Evolutionary conservation across 2,113 vertebrate species (phyloP).

Genomic region (Ictalurus furcatus): DNA sequence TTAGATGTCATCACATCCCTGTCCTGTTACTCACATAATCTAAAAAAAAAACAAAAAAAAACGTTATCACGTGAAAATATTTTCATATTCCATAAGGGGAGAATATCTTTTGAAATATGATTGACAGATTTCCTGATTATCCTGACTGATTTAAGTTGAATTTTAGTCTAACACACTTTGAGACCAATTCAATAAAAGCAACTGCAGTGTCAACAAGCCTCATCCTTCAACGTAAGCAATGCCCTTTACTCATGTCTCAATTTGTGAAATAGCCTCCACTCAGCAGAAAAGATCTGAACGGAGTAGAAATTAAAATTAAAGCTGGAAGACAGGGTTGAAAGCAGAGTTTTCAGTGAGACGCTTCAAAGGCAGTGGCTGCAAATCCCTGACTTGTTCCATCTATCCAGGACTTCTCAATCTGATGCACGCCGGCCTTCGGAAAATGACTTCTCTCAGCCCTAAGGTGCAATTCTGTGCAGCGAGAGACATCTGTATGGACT

Average conservation of each 20-base stretch:
- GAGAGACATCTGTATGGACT: slow-evolving; percentile 68
- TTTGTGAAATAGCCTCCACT: slow-evolving; percentile 36
- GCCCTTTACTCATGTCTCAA: slow-evolving; percentile 1
- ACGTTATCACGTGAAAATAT: neutral
- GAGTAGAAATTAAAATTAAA: slow-evolving; percentile 46
- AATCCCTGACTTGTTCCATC: slow-evolving; percentile 31
- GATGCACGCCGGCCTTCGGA: slow-evolving; percentile 57
- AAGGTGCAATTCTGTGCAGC: slow-evolving; percentile 64
- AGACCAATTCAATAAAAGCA: slow-evolving; percentile 13
- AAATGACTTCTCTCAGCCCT: slow-evolving; percentile 66
- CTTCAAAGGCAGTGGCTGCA: slow-evolving; percentile 57
- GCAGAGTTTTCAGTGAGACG: slow-evolving; percentile 50
- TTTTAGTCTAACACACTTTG: neutral
- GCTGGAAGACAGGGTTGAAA: slow-evolving; percentile 34
- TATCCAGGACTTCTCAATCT: slow-evolving; percentile 43
- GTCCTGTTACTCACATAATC: neutral
- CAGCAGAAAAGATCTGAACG: slow-evolving; percentile 38
- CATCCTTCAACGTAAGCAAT: slow-evolving; percentile 3
- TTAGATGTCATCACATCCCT: neutral
- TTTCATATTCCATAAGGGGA: neutral
- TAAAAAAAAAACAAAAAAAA: neutral
- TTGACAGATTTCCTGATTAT: neutral
- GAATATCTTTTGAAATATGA: neutral
- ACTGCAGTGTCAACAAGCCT: slow-evolving; percentile 21
- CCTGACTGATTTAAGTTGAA: neutral